Base-by-base conservation (phyloP, 92 coral and sea anemone genomes). In the Bergia sp. region DNA sequence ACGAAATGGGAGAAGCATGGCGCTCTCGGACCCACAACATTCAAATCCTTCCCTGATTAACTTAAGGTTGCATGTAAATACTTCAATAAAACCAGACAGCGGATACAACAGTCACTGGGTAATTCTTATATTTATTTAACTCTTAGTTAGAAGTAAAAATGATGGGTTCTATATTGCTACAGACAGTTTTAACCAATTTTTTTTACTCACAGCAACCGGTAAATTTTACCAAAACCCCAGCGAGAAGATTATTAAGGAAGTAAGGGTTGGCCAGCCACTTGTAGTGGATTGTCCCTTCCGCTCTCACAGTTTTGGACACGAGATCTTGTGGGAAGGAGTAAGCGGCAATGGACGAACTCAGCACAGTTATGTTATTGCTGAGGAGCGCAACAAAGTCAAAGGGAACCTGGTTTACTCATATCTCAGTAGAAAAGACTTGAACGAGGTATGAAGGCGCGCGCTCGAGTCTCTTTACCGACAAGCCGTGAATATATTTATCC, bases 231-330 rank as follows among this genome's bases (percentile, higher is more conserved):
- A 76, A 43, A 41, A 8, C n/a, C 43, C 23, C 9, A 44, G 49
- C 55, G 53, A 76, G 53, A 5, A 12, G 36, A 41, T 76, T 44
- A 21, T 36, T 2, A 44, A 36, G 3, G 47, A 76, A 2, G 80
- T 40, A 5, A 44, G 11, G 47, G 55, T 76, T 38, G 80, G 80
- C 53, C 13, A 76, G 29, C 80, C 80, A 41, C 18, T 76, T 4
- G 6, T 41, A 4, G 80, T 76, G 57, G 80, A 76, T 1, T 76
- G 80, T n/a, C 80, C 80, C 80, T n/a, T 76, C 29, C 80, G 80
- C 36, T 40, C 80, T 18, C 36, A 76, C 23, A 40, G 40, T 41
- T 76, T 76, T 76, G 80, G 80, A 15, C 57, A 76, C 40, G 11
- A 43, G 80, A 76, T 76, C n/a, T 1, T 76, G 80, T 76, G 80